Conservation (phyloP, 2,113 vertebrate species). For the Aspiorhynchus laticeps region DNA sequence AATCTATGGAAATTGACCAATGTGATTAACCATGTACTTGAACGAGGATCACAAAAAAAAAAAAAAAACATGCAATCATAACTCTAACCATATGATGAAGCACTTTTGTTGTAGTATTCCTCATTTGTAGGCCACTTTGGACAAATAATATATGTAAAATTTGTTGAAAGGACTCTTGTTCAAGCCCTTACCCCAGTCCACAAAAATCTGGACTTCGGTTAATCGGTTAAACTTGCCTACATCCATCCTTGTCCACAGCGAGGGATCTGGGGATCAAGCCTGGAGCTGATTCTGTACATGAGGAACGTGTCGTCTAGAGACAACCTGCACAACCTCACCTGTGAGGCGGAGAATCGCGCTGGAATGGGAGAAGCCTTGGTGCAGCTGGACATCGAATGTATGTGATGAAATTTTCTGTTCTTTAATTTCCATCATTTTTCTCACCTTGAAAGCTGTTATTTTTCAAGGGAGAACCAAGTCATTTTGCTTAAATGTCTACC, state of each 20-base stretch:
- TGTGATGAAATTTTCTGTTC: constrained; percentile 44
- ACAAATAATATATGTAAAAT: background rate
- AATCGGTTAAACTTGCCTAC: background rate
- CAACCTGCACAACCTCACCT: constrained; percentile 79
- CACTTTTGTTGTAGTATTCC: background rate
- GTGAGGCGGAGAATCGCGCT: constrained; percentile 78
- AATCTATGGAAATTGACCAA: background rate
- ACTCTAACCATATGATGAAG: background rate
- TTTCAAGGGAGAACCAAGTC: background rate
- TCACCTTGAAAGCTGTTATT: too few species aligned
- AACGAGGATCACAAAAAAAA: background rate
- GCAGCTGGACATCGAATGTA: constrained; percentile 81
- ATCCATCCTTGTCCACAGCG: constrained; percentile 59
- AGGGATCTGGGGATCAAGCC: constrained; percentile 60
- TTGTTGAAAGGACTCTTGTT: background rate
- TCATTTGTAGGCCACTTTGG: background rate
- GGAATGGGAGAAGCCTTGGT: constrained; percentile 74
- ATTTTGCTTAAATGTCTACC: background rate
- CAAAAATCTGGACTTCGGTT: background rate
- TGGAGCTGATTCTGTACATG: constrained; percentile 71
- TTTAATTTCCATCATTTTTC: background rate
- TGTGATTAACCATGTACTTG: background rate
- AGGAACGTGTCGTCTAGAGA: constrained; percentile 71
- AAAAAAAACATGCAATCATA: background rate
- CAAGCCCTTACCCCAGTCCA: background rate